Conservation (phyloP, 2,888 invertebrate species). For the Plusia festucae region DNA sequence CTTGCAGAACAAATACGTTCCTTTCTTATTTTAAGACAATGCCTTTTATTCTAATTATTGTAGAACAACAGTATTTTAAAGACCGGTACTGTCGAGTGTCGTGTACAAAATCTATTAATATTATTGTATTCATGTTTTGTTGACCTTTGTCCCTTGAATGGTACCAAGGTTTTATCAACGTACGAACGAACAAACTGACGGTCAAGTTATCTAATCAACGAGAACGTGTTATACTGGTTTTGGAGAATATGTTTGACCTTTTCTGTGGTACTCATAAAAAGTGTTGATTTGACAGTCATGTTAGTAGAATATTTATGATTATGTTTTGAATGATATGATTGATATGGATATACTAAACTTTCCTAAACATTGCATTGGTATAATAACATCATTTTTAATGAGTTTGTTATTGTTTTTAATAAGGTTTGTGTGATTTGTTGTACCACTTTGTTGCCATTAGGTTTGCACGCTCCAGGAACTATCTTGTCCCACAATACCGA, state of each 20-base stretch:
- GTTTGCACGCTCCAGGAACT: not conserved
- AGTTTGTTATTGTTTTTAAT: not conserved
- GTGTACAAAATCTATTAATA: not conserved
- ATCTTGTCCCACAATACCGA: not conserved
- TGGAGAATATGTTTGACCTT: constrained; percentile 45
- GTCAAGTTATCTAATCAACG: constrained; percentile 38
- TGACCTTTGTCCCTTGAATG: constrained; percentile 20
- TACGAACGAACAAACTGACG: constrained; percentile 8
- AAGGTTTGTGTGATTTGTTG: not conserved
- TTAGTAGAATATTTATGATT: constrained; percentile 1
- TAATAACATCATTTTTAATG: no score
- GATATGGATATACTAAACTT: constrained; percentile 1
- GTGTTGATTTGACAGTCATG: constrained; percentile 10
- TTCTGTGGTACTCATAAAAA: not conserved
- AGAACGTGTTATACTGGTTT: constrained; percentile 29
- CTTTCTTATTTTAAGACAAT: not conserved
- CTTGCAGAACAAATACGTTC: not conserved
- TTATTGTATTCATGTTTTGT: constrained; percentile 19
- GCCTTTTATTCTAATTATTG: not conserved
- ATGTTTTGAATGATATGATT: constrained; percentile 6
- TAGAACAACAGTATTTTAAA: not conserved
- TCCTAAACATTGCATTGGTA: no score
- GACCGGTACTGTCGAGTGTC: not conserved
- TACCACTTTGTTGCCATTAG: not conserved
- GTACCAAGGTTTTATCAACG: constrained; percentile 7